Evolutionary conservation across 2,888 invertebrate species (phyloP).

Genomic region (Nowickia ferox): DNA sequence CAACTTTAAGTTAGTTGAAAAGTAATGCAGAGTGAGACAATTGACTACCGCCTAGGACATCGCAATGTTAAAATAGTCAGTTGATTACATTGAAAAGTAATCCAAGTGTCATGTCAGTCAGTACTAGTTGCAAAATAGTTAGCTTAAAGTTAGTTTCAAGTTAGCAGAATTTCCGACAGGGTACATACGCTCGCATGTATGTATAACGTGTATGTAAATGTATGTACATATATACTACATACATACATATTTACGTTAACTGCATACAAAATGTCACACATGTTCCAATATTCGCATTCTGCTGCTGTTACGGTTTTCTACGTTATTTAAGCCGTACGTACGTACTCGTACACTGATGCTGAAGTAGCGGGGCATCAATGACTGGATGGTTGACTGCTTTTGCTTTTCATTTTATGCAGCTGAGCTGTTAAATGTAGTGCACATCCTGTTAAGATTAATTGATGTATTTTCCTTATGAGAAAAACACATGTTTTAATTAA

Average conservation of each 20-base stretch:
- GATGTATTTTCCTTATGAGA: conserved; percentile 54
- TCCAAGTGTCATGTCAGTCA: no score
- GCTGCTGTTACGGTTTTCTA: conserved; percentile 4
- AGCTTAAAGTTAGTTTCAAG: no score
- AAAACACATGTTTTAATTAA: conserved; percentile 62
- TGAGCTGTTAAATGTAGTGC: conserved; percentile 64
- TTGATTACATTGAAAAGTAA: no score
- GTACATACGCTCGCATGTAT: no score
- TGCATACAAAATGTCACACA: conserved; percentile 65
- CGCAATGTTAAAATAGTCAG: no score
- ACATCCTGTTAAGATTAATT: conserved; percentile 72
- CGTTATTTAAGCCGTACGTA: conserved; percentile 5
- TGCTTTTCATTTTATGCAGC: conserved; percentile 21
- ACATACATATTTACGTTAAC: conserved; percentile 9
- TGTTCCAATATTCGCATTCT: conserved; percentile 25
- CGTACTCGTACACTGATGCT: neutral
- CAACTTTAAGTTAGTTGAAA: no score
- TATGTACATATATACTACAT: neutral
- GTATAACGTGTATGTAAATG: no score
- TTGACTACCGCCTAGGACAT: no score
- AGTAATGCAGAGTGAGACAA: no score
- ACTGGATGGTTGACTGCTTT: conserved; percentile 13
- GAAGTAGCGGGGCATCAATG: conserved; percentile 19
- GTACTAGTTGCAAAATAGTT: no score
- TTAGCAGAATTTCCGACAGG: no score